Evolutionary conservation across 2,113 vertebrate genomes (phyloP).

Genomic region (Apeltes quadracus): DNA sequence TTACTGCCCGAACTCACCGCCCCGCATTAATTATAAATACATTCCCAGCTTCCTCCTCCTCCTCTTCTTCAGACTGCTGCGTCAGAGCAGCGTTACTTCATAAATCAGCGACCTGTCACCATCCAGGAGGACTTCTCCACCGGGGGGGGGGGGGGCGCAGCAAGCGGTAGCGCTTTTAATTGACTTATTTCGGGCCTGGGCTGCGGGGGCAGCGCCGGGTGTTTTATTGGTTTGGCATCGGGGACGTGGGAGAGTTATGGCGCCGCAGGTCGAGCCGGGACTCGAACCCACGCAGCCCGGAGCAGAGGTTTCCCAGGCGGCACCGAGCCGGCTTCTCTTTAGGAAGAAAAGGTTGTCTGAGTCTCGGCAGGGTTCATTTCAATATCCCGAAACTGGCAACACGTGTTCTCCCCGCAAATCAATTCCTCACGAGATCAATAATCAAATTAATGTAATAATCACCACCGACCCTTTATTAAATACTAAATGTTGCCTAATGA

Average conservation of each 20-base stretch:
- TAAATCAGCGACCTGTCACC: conserved; percentile 39
- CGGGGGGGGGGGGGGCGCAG: conserved; percentile 28
- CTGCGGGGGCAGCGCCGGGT: background rate
- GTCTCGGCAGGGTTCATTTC: too few species aligned
- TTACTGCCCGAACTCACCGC: conserved; percentile 48
- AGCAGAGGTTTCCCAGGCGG: conserved; percentile 25
- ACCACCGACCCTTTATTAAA: background rate
- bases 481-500: background rate
- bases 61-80: conserved; percentile 27
- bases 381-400: conserved; percentile 46
- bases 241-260: conserved; percentile 50
- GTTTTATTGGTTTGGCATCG: conserved; percentile 60
- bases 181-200: conserved; percentile 36
- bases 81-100: conserved; percentile 55
- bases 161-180: conserved; percentile 47
- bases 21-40: conserved; percentile 60
- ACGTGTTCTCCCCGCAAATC: too few species aligned
- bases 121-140: conserved; percentile 50
- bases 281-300: conserved; percentile 21
- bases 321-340: conserved; percentile 11
- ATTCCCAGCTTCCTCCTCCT: conserved; percentile 63
- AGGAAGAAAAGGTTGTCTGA: conserved; percentile 19
- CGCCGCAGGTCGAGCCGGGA: conserved; percentile 47
- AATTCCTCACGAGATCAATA: conserved; percentile 8
- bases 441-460: too few species aligned